Base-by-base conservation (phyloP, 2,797 vertebrate species). In the Falco biarmicus region DNA sequence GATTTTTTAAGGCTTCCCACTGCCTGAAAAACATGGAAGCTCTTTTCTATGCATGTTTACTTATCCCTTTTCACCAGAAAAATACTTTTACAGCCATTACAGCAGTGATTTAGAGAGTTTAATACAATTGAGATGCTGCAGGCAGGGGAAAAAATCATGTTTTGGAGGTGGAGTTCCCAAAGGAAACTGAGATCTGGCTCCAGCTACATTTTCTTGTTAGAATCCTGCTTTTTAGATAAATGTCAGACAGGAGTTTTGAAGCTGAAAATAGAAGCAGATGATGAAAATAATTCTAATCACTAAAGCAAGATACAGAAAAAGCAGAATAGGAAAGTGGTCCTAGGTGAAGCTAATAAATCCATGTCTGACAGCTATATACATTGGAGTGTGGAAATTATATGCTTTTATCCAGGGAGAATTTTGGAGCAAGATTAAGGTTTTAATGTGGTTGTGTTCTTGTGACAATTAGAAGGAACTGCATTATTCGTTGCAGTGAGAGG, bases 361-460 rank as follows among this genome's bases (percentile, higher is more conserved):
- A 65, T 88, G 94, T 88, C 87, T 97, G 96, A 97, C 97, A 97
- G 90, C 60, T 79, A 77, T 90, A 94, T 95, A 93, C 92, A 87
- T 66, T 71, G 65, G 76, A 87, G 65, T 95, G 96, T 93, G 93
- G 94, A 97, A 97, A 98, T 97, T 95, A 97, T 73, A 96, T 94
- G 95, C 95, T 98, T 98, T 98, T 96, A 96, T 97, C n/a, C 56
- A 31, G 77, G 89, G 94, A 97, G 92, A 94, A 94, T 96, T 97
- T 97, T 95, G 75, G 77, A 95, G 90, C 65, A 74, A 97, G 96
- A 98, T 96, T 97, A 97, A 95, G 93, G 90, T 97, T 98, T 97
- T 97, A 98, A 97, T 97, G 95, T 84, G 93, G 96, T 97, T 97
- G 96, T 89, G 82, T 98, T 95, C 95, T 97, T 90, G 85, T 91